A percentile compares a stretch with the other conserved stretches of the same genome.
These are phyloP conservation scores for Diorhabda sublineata DNA, from an alignment of 1,140 invertebrate species.

Conservation along the genomic window DNA sequence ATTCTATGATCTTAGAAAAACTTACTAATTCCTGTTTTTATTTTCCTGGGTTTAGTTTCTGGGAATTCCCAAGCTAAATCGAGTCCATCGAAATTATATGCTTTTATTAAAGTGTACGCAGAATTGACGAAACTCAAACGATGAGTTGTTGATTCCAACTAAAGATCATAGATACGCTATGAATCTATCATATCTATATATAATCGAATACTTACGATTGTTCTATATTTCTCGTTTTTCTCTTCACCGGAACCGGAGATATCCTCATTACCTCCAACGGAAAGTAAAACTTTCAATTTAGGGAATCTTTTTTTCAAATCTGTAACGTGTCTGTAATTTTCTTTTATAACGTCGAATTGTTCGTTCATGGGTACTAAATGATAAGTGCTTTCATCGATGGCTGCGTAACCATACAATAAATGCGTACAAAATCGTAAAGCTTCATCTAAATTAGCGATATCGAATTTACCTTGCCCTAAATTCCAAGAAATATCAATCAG, in stretches of 20 bases:
- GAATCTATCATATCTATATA: neutral
- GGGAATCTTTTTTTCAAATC: constrained; percentile 67
- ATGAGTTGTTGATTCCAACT: constrained; percentile 62
- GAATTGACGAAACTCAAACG: constrained; percentile 73
- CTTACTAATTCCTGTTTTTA: constrained; percentile 28
- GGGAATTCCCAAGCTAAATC: constrained; percentile 85
- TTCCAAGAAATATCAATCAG: constrained; percentile 12
- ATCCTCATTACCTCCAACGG: constrained; percentile 68
- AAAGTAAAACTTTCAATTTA: constrained; percentile 68
- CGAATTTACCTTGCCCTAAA: constrained; percentile 74
- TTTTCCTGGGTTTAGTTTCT: constrained; percentile 70
- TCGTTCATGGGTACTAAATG: constrained; percentile 67
- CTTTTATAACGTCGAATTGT: constrained; percentile 66
- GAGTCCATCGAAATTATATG: constrained; percentile 77
- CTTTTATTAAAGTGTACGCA: constrained; percentile 61
- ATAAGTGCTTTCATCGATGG: constrained; percentile 67
- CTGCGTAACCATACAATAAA: constrained; percentile 80
- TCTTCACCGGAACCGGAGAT: constrained; percentile 49
- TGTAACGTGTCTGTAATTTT: constrained; percentile 65
- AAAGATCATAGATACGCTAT: constrained; percentile 1
- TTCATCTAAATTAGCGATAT: constrained; percentile 65
- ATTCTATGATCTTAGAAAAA: too few species aligned
- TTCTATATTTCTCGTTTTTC: constrained; percentile 62
- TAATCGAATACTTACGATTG: constrained; percentile 47
- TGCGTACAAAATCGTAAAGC: constrained; percentile 77